A percentile compares a stretch with the other conserved stretches of the same genome.
phyloP scores from a whole-genome alignment of 2,888 invertebrate genomes.

The Andricus quercusramuli region DNA sequence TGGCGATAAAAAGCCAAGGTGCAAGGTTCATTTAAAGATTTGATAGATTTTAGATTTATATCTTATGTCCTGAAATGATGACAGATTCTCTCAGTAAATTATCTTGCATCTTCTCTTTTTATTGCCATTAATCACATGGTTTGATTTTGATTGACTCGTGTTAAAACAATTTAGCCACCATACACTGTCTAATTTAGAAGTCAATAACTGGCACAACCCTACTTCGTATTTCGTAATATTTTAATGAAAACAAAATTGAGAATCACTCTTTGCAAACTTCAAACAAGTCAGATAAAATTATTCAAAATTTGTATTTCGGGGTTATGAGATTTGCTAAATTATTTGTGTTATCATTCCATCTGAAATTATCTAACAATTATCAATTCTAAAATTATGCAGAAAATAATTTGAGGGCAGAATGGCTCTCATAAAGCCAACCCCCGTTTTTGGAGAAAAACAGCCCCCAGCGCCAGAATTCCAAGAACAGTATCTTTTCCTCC shows the following conservation, averaged over 20 bases:
- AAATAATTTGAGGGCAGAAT: slow-evolving; percentile 12
- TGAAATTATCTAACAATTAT: not conserved
- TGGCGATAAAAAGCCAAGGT: not conserved
- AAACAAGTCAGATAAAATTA: not conserved
- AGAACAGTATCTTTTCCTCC: slow-evolving; percentile 79
- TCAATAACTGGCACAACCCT: not conserved
- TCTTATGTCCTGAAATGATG: slow-evolving; percentile 14
- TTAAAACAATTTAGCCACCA: slow-evolving; percentile 25
- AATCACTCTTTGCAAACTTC: slow-evolving; percentile 3
- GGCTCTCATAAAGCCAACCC: slow-evolving; percentile 21
- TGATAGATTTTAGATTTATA: no score
- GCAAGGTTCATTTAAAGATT: no score
- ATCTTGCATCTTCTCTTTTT: slow-evolving; percentile 26
- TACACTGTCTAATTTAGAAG: not conserved
- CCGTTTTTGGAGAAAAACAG: slow-evolving; percentile 38
- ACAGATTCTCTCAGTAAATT: slow-evolving; percentile 33
- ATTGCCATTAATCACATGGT: slow-evolving; percentile 6
- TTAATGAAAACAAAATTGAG: slow-evolving; percentile 13
- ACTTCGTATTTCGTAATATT: not conserved
- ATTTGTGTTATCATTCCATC: not conserved
- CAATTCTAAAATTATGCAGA: not conserved
- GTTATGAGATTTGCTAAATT: not conserved
- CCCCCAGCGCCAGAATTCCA: slow-evolving; percentile 24
- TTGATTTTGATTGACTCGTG: slow-evolving; percentile 17
- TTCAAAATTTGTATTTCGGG: not conserved